Conservation (phyloP, 2,113 vertebrate genomes). For the Grallaria varia region DNA sequence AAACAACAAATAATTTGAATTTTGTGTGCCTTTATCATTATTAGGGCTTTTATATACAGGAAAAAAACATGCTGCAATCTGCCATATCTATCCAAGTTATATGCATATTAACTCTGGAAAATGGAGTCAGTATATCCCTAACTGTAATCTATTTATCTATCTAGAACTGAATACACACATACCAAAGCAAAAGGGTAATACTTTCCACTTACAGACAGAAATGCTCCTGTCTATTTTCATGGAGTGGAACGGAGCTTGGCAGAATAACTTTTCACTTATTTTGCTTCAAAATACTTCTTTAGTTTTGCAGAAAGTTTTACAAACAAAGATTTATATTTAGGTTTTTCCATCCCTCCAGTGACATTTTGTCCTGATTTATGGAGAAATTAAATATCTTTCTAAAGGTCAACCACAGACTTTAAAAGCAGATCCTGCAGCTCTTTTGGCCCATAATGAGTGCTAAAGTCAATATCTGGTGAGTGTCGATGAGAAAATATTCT, state of each 20-base stretch:
- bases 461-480: not conserved
- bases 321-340: not conserved
- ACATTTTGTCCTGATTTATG: not conserved
- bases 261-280: slow-evolving; percentile 3
- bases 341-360: not conserved
- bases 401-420: not conserved
- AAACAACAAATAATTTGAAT: not conserved
- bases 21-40: not conserved
- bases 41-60: not conserved
- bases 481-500: not conserved
- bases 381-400: not conserved
- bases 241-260: not conserved
- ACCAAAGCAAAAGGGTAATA: slow-evolving; percentile 18
- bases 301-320: not conserved
- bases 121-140: not conserved
- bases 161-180: not conserved
- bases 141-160: not conserved
- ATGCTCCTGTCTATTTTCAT: not conserved
- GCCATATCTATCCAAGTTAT: not conserved
- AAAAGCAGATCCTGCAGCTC: not conserved
- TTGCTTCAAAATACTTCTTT: not conserved
- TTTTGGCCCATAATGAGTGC: not conserved
- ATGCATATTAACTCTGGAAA: not conserved
- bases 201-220: slow-evolving; percentile 27
- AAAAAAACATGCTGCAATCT: not conserved